Evolutionary conservation across 1,140 invertebrate genomes (phyloP), one percentile per base, ranked within the genome.

Genomic region (Danaus melanippus): DNA sequence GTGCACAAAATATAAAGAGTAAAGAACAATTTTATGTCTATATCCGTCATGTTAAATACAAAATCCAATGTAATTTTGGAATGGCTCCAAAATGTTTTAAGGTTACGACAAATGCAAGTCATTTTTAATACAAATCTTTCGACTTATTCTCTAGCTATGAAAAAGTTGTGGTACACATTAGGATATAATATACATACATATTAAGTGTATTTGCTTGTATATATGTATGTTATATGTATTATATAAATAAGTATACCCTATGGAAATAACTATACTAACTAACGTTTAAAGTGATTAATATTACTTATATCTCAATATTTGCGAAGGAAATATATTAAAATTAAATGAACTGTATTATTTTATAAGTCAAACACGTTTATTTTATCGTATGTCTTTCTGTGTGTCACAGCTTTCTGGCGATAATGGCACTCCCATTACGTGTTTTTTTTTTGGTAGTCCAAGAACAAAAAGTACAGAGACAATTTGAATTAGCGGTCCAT

Each of bases 371-470:
- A n/a, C 42, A 44, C 42, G 9, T 45, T 48, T 41, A 46, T 17
- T 42, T 55, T n/a, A n/a, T 53, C 10, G 21, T 40, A 47, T 53
- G 50, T 51, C 50, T 41, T 9, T 12, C 58, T 43, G 51, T 79
- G 71, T 70, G 50, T 50, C 46, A 51, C n/a, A 12, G 21, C 57
- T 50, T 68, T 56, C 64, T 58, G 42, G 46, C 59, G 58, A 63
- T 82, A 79, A 79, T 78, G 72, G 71, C 69, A 79, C 71, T 72
- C 66, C 69, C 76, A 79, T 82, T 79, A 76, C 68, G 69, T 74
- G 76, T 78, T 82, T 79, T 80, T 74, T 68, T 74, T 72, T n/a
- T 76, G 70, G 68, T 67, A 70, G 67, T 63, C 58, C 52, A 45
- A 42, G 62, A 69, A 77, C 68, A 82, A 79, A 77, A 79, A 79